Evolutionary conservation across 2,888 invertebrate genomes (phyloP), one percentile per base, ranked within the genome.

Genomic region (Ctenicera cuprea): DNA sequence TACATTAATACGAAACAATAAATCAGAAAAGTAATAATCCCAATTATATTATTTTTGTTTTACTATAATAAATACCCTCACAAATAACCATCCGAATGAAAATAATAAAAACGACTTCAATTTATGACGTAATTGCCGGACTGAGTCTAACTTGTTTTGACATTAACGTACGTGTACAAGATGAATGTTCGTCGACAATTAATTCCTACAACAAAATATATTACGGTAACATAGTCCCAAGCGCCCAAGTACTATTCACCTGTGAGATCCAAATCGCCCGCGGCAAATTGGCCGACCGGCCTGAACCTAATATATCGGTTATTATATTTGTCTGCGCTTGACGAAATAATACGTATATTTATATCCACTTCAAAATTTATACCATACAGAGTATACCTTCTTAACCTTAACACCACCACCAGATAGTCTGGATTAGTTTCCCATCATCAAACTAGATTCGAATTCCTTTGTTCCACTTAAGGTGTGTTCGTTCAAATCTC

Each of bases 111-210:
- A 79, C 78, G 75, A 73, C 80, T 80, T 80, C 82, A 80, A 83
- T 83, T 82, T 82, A 81, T 82, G 80, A 82, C 77, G 81, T 83
- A 83, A 82, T 83, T 83, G 82, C 81, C 76, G 66, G 69, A 76
- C 77, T 72, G 76, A 72, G 70, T 77, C 78, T 82, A 83, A 84
- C 81, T 81, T 82, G 83, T 83, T 84, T 83, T 82, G 83, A 84
- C 83, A 80, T 81, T 81, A 83, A 82, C 82, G 81, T 82, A 79
- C 80, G 79, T 79, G 76, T 78, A 77, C 78, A 82, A 84, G 84
- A 85, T 83, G 83, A 83, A 85, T 82, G 82, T 80, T 80, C 80
- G 78, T 78, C 82, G 82, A 85, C 84, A 85, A 85, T 85, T 85
- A 85, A 84, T 85, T 84, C 80, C 82, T 78, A 82, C 83, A 79